These are phyloP conservation scores for Lagria hirta DNA, from an alignment of 2,888 invertebrate genomes.

Conservation along the genomic window DNA sequence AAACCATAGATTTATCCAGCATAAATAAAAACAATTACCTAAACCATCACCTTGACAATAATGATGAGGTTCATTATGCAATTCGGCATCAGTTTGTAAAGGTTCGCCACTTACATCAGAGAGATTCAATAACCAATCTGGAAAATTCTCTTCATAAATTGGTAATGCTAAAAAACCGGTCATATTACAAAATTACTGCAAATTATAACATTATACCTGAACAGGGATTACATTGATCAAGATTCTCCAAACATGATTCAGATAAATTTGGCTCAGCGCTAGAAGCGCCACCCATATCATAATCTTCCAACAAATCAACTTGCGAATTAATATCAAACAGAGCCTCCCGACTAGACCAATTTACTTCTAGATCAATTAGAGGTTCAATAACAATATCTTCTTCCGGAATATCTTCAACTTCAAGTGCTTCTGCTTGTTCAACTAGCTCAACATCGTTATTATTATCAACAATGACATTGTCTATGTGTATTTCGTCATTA, in stretches of 20 bases:
- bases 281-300: conserved; percentile 34
- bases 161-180: conserved; percentile 20
- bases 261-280: too few relatives aligned
- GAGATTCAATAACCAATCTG: conserved; percentile 50
- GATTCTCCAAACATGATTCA: too few relatives aligned
- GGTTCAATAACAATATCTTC: conserved; percentile 13
- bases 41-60: conserved; percentile 54
- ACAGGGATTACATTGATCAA: too few relatives aligned
- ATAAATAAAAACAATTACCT: conserved; percentile 41
- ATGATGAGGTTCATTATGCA: conserved; percentile 49
- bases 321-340: conserved; percentile 50
- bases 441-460: conserved; percentile 27
- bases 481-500: conserved; percentile 24
- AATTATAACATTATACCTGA: too few relatives aligned
- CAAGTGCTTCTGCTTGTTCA: conserved; percentile 16
- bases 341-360: conserved; percentile 48
- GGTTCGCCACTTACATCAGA: conserved; percentile 37
- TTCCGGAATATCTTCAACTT: conserved; percentile 19
- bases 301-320: conserved; percentile 48
- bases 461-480: conserved; percentile 18
- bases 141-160: conserved; percentile 39
- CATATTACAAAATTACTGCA: neutral
- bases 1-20: too few relatives aligned
- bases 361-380: conserved; percentile 30
- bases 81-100: conserved; percentile 28